Conservation (phyloP, 2,113 vertebrate species). For the Ammodytes marinus region DNA sequence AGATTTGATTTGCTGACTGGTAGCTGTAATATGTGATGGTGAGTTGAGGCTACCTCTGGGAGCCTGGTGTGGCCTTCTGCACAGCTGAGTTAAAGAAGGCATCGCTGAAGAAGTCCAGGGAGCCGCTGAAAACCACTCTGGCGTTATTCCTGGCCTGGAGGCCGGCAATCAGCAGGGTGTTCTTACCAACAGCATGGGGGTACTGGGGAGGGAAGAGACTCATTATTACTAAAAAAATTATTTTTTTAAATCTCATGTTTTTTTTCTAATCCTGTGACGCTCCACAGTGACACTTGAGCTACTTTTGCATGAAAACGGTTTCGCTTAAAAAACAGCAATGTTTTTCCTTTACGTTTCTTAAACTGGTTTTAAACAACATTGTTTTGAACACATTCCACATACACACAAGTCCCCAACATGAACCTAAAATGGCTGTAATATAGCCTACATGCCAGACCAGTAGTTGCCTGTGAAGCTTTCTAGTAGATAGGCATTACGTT, state of each 20-base stretch:
- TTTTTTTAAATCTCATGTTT: neutral
- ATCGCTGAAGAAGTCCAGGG: constrained; percentile 96
- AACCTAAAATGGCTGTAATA: no score
- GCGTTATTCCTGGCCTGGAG: constrained; percentile 98
- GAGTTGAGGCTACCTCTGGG: constrained; percentile 85
- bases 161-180: constrained; percentile 95
- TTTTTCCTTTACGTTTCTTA: no score
- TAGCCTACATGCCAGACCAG: no score
- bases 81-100: constrained; percentile 95
- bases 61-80: constrained; percentile 91
- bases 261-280: neutral
- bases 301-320: no score
- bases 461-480: no score
- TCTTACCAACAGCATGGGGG: constrained; percentile 96
- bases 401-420: no score
- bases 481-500: no score
- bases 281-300: neutral
- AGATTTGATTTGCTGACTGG: neutral
- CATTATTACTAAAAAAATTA: neutral
- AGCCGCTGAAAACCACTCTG: constrained; percentile 95
- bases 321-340: no score
- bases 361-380: no score
- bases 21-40: neutral
- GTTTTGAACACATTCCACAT: no score
- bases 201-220: constrained; percentile 83